Evolutionary conservation across 2,888 invertebrate genomes (phyloP).

Genomic region (Automeris io): DNA sequence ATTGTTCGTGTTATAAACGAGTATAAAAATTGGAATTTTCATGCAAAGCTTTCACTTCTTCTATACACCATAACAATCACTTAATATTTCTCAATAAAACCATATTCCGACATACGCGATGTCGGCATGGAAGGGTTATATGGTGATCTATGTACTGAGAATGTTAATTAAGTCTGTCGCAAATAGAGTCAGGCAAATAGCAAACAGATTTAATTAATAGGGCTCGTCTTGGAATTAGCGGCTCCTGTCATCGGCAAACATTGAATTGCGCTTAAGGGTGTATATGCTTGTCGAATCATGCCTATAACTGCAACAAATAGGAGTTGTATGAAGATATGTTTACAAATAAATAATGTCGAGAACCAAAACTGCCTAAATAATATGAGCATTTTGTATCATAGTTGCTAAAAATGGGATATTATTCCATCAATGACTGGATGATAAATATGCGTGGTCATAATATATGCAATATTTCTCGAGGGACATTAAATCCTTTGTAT

Average conservation of each 20-base stretch:
- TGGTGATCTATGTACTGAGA: constrained; percentile 24
- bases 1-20: too few relatives aligned
- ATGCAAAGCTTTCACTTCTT: too few relatives aligned
- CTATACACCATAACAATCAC: not conserved
- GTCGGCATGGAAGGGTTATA: constrained; percentile 7
- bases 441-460: too few relatives aligned
- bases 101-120: constrained; percentile 12
- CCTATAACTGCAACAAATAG: not conserved
- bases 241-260: constrained; percentile 51
- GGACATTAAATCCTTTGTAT: too few relatives aligned
- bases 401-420: too few relatives aligned
- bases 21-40: too few relatives aligned
- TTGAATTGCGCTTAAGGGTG: constrained; percentile 14
- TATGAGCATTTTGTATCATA: too few relatives aligned
- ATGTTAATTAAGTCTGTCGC: constrained; percentile 61
- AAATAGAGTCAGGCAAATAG: constrained; percentile 61
- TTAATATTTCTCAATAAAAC: constrained; percentile 1
- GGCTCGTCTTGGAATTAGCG: constrained; percentile 49
- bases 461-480: too few relatives aligned
- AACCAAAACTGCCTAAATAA: too few relatives aligned
- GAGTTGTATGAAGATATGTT: too few relatives aligned
- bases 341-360: too few relatives aligned
- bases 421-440: too few relatives aligned
- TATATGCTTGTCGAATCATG: not conserved
- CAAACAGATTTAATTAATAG: constrained; percentile 71